Evolutionary conservation across 2,797 vertebrate genomes (phyloP), one percentile per base, ranked within the genome.

Genomic region (Onychomys arenicola): DNA sequence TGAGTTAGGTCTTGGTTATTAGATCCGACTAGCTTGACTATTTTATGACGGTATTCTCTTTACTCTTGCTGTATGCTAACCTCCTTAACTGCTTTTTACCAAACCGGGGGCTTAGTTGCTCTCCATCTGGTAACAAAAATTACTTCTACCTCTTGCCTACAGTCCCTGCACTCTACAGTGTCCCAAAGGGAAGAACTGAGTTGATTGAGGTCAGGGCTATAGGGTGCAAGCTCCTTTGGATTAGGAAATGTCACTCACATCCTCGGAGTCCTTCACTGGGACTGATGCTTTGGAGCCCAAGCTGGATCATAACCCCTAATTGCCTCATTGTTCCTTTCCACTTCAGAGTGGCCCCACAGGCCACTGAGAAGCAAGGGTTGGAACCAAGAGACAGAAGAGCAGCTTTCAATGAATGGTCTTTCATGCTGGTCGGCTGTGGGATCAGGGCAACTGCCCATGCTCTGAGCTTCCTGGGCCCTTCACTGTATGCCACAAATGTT

Each of bases 91-190:
- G 32, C 21, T 12, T 77, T 90, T 97, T 25, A 77, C 11, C 37
- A 52, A 73, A 10, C 13, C n/a, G 34, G 52, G 84, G 10, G 57
- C n/a, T 83, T 63, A 43, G n/a, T 89, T 93, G 61, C 34, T 91
- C 43, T 92, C 25, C 34, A 23, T 89, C 10, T 76, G 77, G 9
- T 83, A 87, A 91, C 52, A 86, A 67, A 96, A 92, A 29, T 81
- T 80, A 34, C 76, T 86, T 27, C 76, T 55, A 14, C 23, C 21
- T 80, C 89, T 73, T 94, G 17, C 34, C n/a, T 23, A 34, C 32
- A 43, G 21, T 80, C 27, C 34, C 6, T 57, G 52, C 9, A 6
- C 13, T 88, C 40, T 34, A 59, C 40, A 25, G n/a, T 27, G 67
- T 63, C 14, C 52, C 14, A 19, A 81, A 29, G n/a, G 52, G 32